Base-by-base conservation (phyloP, 2,888 invertebrate genomes). In the Acholoe squamosa region DNA sequence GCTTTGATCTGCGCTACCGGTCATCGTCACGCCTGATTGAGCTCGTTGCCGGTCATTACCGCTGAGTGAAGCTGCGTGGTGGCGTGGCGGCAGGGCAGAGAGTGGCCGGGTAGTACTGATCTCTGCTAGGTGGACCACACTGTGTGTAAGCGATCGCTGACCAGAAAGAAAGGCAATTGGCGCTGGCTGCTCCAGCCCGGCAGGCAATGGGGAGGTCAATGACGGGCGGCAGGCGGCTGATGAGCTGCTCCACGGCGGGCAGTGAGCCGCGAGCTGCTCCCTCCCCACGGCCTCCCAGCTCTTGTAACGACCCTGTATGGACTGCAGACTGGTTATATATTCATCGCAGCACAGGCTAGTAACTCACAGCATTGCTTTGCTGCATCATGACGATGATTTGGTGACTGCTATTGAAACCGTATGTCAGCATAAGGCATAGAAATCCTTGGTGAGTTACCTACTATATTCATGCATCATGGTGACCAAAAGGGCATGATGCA, bases 1-100 rank as follows among this genome's bases (percentile, higher is more conserved):
- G 33, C 80, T 80, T 80, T 80, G 80, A 80, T 80, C 80, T 80
- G 43, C 80, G n/a, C 43, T 80, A 19, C 80, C 80, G 80, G 34
- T 80, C 80, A 80, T 43, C 43, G 80, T 22, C 80, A 80, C 80
- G 80, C 80, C 80, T 80, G 80, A 80, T 80, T 80, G 80, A 19
- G 12, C 80, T 34, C 80, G 80, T 80, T 80, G 80, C 80, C 80
- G 80, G 33, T 43, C 80, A 80, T 80, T 80, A 80, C 80, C 43
- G 19, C 76, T 25, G 76, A 28, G 76, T 31, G 10, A 25, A 31
- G 61, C 22, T 7, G 71, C 1, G 71, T 71, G 43, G 43, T 43
- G 43, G 43, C n/a, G n/a, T n/a, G 10, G 43, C 43, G 28, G 28
- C 25, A 28, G 71, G 3, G 71, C 12, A 25, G 71, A 0, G 71